These are phyloP conservation scores for Neoscelio sp. DNA, from an alignment of 2,888 invertebrate species.

Conservation along the genomic window DNA sequence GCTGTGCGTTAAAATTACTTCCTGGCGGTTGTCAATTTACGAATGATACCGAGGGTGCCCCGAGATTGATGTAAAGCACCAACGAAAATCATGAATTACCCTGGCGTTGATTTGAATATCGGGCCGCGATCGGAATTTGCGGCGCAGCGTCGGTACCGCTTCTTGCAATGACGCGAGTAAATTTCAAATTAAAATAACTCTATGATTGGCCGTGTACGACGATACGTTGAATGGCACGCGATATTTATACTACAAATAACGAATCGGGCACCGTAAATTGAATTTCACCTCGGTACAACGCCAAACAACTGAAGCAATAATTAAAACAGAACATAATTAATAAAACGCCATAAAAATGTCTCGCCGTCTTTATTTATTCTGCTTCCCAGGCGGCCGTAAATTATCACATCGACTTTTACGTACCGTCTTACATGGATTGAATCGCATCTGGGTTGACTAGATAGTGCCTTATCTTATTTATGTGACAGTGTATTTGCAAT, in stretches of 20 bases:
- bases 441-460: constrained; percentile 58
- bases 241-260: constrained; percentile 14
- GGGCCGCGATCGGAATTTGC: constrained; percentile 7
- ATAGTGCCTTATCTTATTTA: constrained; percentile 66
- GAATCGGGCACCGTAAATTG: constrained; percentile 45
- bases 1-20: no score
- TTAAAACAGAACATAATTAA: constrained; percentile 60
- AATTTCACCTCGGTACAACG: constrained; percentile 32
- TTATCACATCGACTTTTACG: constrained; percentile 61
- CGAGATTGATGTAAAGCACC: background rate
- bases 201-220: background rate
- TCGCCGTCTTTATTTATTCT: constrained; percentile 61
- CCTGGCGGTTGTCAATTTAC: background rate
- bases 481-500: constrained; percentile 58
- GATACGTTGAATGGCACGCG: background rate
- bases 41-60: background rate
- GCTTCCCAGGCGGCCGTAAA: constrained; percentile 35
- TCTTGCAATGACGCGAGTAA: background rate
- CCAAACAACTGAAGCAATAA: constrained; percentile 47
- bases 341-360: constrained; percentile 50
- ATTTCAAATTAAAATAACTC: constrained; percentile 12
- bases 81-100: constrained; percentile 16
- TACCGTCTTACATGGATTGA: constrained; percentile 48
- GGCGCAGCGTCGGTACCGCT: background rate
- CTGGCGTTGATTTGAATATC: constrained; percentile 4